Evolutionary conservation across 2,888 invertebrate species (phyloP), one percentile per base, ranked within the genome.

Genomic region (Aradus depressus): DNA sequence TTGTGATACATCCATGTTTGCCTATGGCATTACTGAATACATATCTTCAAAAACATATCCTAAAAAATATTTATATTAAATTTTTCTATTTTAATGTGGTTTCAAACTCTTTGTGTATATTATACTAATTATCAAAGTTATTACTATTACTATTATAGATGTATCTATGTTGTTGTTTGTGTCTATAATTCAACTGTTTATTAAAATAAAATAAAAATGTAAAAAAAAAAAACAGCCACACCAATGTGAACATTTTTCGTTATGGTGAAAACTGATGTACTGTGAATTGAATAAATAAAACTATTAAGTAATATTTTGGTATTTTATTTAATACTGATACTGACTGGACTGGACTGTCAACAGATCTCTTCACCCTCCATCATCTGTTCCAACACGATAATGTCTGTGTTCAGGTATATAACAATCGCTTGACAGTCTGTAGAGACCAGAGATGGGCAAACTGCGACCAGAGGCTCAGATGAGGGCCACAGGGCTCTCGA

Each of bases 31-130:
- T 39, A 52, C 42, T 43, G 25, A n/a, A 52, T 41, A 56, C 56
- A 56, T 56, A 56, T 56, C 56, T 56, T 51, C 39, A 49, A 38
- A 53, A 37, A 56, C 56, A 56, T 56, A 56, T 56, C 56, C 53
- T 52, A 35, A 43, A 51, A 37, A 35, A 34, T 42, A 52, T 47
- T 42, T 41, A 51, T 51, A 44, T 38, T 31, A 42, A 42, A 51
- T 49, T 43, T 50, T 28, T 50, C 52, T 55, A 55, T 55, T 52
- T 52, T 52, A 55, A 50, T 50, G 35, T 50, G 38, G 45, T 52
- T 52, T 49, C 41, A 26, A 26, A 19, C 37, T 43, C 26, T 35
- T 50, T 35, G 16, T 38, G 44, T 52, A 50, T 50, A 44, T 26
- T 37, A 52, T 41, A 44, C 19, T 37, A 35, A 42, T n/a, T n/a